Conservation (phyloP, 2,113 vertebrate genomes). For the Corythaixoides concolor region DNA sequence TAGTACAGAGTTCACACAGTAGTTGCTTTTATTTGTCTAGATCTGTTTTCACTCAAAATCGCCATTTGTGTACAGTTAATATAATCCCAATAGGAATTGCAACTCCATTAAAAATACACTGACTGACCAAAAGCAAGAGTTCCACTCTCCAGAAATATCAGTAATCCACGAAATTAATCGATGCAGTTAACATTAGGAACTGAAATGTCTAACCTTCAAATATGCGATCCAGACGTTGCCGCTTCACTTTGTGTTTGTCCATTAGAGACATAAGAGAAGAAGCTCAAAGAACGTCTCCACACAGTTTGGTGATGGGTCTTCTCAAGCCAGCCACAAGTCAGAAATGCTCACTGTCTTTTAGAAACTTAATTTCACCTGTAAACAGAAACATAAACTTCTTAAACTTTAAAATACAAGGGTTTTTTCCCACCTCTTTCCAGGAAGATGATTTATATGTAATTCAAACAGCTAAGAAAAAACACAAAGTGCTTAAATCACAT, state of each 20-base stretch:
- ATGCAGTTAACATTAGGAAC: neutral
- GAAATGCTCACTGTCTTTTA: neutral
- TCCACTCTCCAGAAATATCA: neutral
- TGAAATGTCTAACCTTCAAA: slow-evolving; percentile 70
- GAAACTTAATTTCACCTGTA: slow-evolving; percentile 23
- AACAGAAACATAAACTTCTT: slow-evolving; percentile 11
- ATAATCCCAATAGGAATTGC: neutral
- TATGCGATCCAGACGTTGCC: slow-evolving; percentile 75
- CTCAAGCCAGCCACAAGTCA: neutral
- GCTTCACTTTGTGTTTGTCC: slow-evolving; percentile 79
- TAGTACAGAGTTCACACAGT: neutral
- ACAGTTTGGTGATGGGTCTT: slow-evolving; percentile 28
- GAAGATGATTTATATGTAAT: neutral
- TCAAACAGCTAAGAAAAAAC: neutral
- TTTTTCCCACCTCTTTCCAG: neutral
- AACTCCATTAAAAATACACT: neutral
- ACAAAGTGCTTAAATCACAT: neutral
- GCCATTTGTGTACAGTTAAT: neutral
- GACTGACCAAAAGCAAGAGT: neutral
- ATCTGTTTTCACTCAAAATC: neutral
- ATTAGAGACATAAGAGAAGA: slow-evolving; percentile 64
- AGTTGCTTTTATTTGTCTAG: neutral
- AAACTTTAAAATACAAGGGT: neutral
- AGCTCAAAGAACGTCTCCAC: slow-evolving; percentile 53
- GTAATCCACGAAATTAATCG: neutral